phyloP scores from a whole-genome alignment of 2,888 invertebrate species.

The Apamea crenata region DNA sequence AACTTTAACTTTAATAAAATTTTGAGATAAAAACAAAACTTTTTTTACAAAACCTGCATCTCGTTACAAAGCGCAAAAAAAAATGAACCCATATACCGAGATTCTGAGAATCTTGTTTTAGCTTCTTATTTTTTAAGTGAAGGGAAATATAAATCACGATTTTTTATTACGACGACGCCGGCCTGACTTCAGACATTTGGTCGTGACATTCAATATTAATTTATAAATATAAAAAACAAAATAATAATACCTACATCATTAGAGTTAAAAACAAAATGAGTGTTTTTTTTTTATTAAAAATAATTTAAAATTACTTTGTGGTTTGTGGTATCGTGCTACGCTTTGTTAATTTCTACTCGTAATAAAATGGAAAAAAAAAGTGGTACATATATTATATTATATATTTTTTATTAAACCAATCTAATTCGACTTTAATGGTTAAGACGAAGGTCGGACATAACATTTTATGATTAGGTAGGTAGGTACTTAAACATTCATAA shows the following conservation, averaged over 20 bases:
- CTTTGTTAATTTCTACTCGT: constrained; percentile 21
- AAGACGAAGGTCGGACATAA: constrained; percentile 42
- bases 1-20: constrained; percentile 38
- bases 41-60: constrained; percentile 39
- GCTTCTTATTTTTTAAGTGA: constrained; percentile 65
- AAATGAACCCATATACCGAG: constrained; percentile 60
- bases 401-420: constrained; percentile 11
- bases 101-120: constrained; percentile 62
- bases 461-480: constrained; percentile 45
- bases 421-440: constrained; percentile 52
- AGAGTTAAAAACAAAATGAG: constrained; percentile 33
- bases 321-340: constrained; percentile 15
- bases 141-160: constrained; percentile 69
- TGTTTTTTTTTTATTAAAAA: constrained; percentile 3
- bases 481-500: constrained; percentile 30
- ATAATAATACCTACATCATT: constrained; percentile 37
- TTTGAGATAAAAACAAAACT: constrained; percentile 1
- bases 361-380: constrained; percentile 25
- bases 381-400: constrained; percentile 8
- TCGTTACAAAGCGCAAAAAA: constrained; percentile 43
- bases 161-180: constrained; percentile 66
- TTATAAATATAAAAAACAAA: constrained; percentile 47
- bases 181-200: constrained; percentile 55
- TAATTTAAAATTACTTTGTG: constrained; percentile 11
- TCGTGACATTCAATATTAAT: constrained; percentile 68